Conservation (phyloP, 64 coral and sea anemone genomes). For the Porites lutea region DNA sequence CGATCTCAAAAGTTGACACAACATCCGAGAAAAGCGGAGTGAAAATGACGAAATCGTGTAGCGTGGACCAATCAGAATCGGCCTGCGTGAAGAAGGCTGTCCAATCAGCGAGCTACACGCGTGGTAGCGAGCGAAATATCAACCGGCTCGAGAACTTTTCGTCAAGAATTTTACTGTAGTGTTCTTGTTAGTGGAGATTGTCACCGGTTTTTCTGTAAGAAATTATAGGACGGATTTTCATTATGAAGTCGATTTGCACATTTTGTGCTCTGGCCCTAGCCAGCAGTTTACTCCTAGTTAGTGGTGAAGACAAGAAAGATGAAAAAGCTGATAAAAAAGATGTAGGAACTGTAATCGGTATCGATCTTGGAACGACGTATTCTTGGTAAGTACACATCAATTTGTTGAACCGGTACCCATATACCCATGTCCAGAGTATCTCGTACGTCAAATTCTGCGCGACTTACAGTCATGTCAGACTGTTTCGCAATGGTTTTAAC, state of each 20-base stretch:
- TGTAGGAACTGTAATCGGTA: slow-evolving; percentile 99
- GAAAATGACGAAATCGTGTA: slow-evolving; percentile 36
- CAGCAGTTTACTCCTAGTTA: slow-evolving; percentile 90
- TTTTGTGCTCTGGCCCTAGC: slow-evolving; percentile 90
- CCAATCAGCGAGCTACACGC: slow-evolving; percentile 98
- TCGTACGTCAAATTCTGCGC: no score
- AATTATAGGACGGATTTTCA: slow-evolving; percentile 34
- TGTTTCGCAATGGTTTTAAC: no score
- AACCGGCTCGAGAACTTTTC: slow-evolving; percentile 56
- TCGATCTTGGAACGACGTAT: slow-evolving; percentile 99
- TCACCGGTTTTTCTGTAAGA: neutral
- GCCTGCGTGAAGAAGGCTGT: slow-evolving; percentile 75
- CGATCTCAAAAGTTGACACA: slow-evolving; percentile 51
- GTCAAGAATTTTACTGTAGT: slow-evolving; percentile 36
- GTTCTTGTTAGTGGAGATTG: neutral
- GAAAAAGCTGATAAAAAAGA: slow-evolving; percentile 91
- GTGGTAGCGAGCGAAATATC: slow-evolving; percentile 89
- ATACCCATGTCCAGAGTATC: no score
- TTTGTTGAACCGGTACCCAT: neutral
- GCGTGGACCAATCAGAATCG: slow-evolving; percentile 96
- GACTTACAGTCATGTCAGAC: no score
- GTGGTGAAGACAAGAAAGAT: slow-evolving; percentile 86
- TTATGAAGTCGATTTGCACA: slow-evolving; percentile 86
- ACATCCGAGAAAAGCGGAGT: slow-evolving; percentile 51
- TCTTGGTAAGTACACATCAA: slow-evolving; percentile 81